Percentiles rank a stretch among this genome's conserved stretches.
phyloP scores from a whole-genome alignment of 92 coral and sea anemone species.

The Montipora capitata region DNA sequence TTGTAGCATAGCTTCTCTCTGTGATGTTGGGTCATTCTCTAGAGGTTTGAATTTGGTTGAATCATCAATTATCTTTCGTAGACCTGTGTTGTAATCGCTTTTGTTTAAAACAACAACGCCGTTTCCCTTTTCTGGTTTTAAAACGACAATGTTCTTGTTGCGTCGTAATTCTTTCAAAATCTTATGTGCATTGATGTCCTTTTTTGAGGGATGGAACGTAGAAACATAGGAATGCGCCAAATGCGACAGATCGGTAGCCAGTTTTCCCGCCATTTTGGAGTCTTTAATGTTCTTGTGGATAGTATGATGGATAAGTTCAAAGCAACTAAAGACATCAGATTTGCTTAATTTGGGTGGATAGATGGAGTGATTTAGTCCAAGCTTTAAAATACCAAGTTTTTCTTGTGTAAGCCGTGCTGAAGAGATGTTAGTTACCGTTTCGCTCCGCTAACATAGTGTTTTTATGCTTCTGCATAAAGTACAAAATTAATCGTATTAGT shows the following conservation, averaged over 20 bases:
- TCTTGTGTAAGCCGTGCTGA: background rate
- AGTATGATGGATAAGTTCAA: background rate
- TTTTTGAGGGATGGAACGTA: background rate
- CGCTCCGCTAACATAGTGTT: background rate
- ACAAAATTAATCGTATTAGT: too few species aligned
- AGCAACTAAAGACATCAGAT: background rate
- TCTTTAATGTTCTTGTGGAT: background rate
- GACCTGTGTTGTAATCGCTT: background rate
- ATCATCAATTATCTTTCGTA: background rate
- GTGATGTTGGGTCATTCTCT: too few species aligned
- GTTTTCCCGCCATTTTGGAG: background rate
- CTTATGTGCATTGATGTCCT: background rate
- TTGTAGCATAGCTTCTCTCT: too few species aligned
- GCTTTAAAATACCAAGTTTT: background rate
- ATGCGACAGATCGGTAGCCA: conserved; percentile 2
- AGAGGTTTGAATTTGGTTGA: too few species aligned
- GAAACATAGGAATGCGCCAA: background rate
- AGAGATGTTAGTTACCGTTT: background rate
- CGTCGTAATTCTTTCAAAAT: too few species aligned
- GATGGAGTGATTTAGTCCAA: background rate
- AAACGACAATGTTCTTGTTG: too few species aligned
- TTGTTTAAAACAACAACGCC: background rate
- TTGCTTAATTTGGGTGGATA: background rate
- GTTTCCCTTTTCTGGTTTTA: too few species aligned
- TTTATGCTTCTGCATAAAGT: too few species aligned